Evolutionary conservation across 2,113 vertebrate genomes (phyloP).

Genomic region (Panthera uncia): DNA sequence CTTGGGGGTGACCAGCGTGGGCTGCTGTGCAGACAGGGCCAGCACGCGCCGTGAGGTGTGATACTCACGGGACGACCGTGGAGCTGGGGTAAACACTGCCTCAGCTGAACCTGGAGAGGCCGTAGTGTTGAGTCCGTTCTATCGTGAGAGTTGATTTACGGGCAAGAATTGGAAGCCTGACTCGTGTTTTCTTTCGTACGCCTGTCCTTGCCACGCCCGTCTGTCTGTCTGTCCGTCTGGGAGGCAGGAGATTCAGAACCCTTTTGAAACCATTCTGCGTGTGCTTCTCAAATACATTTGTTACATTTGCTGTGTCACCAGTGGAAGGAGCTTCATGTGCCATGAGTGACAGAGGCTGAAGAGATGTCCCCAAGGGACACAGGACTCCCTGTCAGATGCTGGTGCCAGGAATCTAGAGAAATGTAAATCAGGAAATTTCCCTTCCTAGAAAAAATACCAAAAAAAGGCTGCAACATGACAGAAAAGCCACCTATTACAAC

Average conservation of each 20-base stretch:
- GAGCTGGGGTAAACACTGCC: background rate
- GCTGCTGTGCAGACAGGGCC: background rate
- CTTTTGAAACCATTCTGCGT: background rate
- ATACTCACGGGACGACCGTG: background rate
- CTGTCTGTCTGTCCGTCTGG: background rate
- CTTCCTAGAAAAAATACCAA: background rate
- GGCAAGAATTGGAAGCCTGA: background rate
- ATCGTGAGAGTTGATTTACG: background rate
- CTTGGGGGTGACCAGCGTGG: background rate
- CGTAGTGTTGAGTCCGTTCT: background rate
- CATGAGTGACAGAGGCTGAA: background rate
- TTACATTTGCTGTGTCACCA: background rate
- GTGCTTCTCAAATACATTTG: background rate
- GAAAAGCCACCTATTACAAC: background rate
- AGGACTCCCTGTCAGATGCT: background rate
- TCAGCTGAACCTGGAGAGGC: too few species aligned
- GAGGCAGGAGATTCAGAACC: background rate
- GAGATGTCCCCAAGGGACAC: background rate
- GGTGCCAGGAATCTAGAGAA: background rate
- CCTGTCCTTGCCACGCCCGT: background rate
- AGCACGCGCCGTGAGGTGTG: background rate
- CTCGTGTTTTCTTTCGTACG: background rate
- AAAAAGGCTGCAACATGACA: too few species aligned
- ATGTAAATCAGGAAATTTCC: background rate
- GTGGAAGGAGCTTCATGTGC: background rate